Evolutionary conservation across 1,140 invertebrate genomes (phyloP).

Genomic region (Danaus melanippus): DNA sequence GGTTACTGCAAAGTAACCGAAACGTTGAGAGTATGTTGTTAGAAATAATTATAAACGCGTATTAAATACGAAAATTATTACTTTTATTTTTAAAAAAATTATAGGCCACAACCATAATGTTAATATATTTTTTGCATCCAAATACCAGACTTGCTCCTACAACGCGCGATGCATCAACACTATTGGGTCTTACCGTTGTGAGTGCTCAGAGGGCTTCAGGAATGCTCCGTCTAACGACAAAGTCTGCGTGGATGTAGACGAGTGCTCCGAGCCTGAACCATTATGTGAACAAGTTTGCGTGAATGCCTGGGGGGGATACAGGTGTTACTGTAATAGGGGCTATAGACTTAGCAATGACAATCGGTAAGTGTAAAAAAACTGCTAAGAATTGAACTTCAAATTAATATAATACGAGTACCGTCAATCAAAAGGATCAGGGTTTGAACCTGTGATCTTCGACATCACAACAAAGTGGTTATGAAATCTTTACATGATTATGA

Average conservation of each 20-base stretch:
- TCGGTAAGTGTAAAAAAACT: conserved; percentile 55
- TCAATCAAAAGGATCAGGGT: too few species aligned
- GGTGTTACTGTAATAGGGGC: conserved; percentile 83
- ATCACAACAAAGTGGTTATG: too few species aligned
- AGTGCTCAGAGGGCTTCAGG: conserved; percentile 83
- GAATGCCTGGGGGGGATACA: conserved; percentile 87
- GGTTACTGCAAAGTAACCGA: too few species aligned
- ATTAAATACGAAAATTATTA: too few species aligned
- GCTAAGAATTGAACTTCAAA: too few species aligned
- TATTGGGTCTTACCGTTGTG: conserved; percentile 85
- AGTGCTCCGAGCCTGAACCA: conserved; percentile 75
- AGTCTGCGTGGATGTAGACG: conserved; percentile 78
- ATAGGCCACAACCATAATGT: conserved; percentile 3
- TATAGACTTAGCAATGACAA: conserved; percentile 81
- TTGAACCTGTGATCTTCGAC: too few species aligned
- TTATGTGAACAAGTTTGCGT: conserved; percentile 87
- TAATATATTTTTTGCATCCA: conserved; percentile 17
- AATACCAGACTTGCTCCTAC: conserved; percentile 68
- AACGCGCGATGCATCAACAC: conserved; percentile 84
- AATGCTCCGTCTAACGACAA: conserved; percentile 70
- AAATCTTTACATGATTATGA: too few species aligned
- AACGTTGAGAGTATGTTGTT: too few species aligned
- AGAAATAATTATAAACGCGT: too few species aligned
- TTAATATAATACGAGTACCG: too few species aligned
- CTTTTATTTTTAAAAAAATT: too few species aligned